These are phyloP conservation scores for Tuberolachnus salignus DNA, from an alignment of 2,888 invertebrate genomes.

Conservation along the genomic window DNA sequence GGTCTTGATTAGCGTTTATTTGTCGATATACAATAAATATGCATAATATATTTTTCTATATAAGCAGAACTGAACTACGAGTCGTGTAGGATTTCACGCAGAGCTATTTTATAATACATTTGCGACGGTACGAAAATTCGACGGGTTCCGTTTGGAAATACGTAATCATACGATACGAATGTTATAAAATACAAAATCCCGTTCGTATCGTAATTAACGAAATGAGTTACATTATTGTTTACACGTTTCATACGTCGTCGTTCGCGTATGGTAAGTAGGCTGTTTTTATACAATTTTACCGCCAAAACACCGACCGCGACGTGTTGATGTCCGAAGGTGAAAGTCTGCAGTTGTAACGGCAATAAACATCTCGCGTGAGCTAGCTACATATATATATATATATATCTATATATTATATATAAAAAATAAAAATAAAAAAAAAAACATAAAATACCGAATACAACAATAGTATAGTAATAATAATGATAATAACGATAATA, in stretches of 20 bases:
- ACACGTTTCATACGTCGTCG: neutral
- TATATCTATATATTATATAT: neutral
- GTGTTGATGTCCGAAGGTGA: constrained; percentile 45
- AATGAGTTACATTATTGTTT: neutral
- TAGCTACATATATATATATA: neutral
- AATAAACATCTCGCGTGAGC: constrained; percentile 34
- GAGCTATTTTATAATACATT: too few species aligned
- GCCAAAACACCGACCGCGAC: constrained; percentile 43
- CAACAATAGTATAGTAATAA: constrained; percentile 32
- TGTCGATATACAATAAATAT: too few species aligned
- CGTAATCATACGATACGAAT: neutral
- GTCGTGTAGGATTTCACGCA: neutral
- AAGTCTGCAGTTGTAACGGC: constrained; percentile 42
- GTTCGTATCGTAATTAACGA: neutral
- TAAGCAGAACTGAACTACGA: too few species aligned
- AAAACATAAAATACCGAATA: constrained; percentile 26
- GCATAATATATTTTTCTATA: too few species aligned
- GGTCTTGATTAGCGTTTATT: too few species aligned
- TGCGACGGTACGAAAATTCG: too few species aligned
- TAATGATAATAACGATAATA: constrained; percentile 26
- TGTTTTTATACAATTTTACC: constrained; percentile 17
- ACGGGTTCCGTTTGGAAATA: neutral
- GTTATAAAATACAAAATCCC: neutral
- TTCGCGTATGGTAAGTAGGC: neutral
- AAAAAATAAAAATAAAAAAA: constrained; percentile 4